A percentile compares a stretch with the other conserved stretches of the same genome.
Conservation (phyloP, 2,113 vertebrate species). For the Aspidoscelis tigris region DNA sequence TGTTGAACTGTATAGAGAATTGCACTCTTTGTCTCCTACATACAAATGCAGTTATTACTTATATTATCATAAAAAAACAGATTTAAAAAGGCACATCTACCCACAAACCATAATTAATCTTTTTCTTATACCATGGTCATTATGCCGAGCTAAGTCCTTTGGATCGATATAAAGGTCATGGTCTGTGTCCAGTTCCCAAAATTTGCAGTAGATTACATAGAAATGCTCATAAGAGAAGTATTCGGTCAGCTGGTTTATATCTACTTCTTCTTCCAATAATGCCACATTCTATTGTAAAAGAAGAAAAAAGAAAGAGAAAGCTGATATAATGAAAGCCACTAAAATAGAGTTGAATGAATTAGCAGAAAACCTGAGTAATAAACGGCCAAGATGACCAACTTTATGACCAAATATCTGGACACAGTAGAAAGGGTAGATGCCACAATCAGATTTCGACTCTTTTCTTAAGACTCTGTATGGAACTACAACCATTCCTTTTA, state of each 20-base stretch:
- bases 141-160: slow-evolving; percentile 89
- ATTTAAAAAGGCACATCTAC: background rate
- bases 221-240: slow-evolving; percentile 98
- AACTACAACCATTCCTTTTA: too few species aligned
- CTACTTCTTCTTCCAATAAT: slow-evolving; percentile 90
- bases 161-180: slow-evolving; percentile 93
- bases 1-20: background rate
- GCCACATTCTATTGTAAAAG: slow-evolving; percentile 84
- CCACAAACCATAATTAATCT: background rate
- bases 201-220: slow-evolving; percentile 98
- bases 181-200: slow-evolving; percentile 97
- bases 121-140: slow-evolving; percentile 85
- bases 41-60: background rate
- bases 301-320: slow-evolving; percentile 53
- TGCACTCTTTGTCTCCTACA: background rate
- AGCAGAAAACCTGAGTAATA: too few species aligned
- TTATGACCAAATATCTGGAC: too few species aligned
- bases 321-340: background rate
- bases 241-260: slow-evolving; percentile 94
- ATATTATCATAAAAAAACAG: background rate
- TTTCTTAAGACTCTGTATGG: background rate
- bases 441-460: too few species aligned
- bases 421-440: too few species aligned
- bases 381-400: too few species aligned
- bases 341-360: background rate